Percentiles rank a stretch among this genome's conserved stretches.
Evolutionary conservation across 35 echinoderm and acorn worm genomes (phyloP).

Genomic region (Diadema setosum): DNA sequence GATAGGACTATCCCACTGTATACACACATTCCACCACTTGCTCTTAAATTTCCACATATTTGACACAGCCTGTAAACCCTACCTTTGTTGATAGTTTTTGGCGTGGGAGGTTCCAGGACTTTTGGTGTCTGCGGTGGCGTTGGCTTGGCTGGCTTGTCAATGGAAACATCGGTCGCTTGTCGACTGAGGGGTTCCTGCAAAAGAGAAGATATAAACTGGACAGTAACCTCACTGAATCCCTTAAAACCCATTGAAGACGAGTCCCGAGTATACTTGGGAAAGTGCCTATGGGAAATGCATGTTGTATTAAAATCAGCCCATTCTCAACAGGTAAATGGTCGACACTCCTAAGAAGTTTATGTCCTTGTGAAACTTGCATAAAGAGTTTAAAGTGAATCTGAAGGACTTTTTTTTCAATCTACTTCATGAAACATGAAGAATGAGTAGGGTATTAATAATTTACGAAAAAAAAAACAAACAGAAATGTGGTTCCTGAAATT

Average conservation of each 20-base stretch:
- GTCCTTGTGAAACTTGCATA: too few relatives aligned
- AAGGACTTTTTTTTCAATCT: too few relatives aligned
- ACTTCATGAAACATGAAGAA: too few relatives aligned
- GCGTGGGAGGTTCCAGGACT: background rate
- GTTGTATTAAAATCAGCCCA: too few relatives aligned
- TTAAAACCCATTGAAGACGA: too few relatives aligned
- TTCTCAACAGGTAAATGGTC: too few relatives aligned
- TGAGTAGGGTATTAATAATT: background rate
- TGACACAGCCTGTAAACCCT: background rate
- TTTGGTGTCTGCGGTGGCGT: conserved; percentile 53
- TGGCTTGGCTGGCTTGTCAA: conserved; percentile 24
- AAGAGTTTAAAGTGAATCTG: too few relatives aligned
- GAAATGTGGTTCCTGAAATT: background rate
- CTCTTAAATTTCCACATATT: background rate
- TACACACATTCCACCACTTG: too few relatives aligned
- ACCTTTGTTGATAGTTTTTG: conserved; percentile 25
- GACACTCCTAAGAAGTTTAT: too few relatives aligned
- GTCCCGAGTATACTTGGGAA: too few relatives aligned
- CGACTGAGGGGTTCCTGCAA: conserved; percentile 39
- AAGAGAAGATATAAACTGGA: background rate
- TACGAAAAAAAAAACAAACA: background rate
- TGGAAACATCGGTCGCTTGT: conserved; percentile 18
- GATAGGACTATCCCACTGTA: background rate
- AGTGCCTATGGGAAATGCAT: too few relatives aligned
- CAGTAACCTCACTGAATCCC: too few relatives aligned